Evolutionary conservation across 2,113 vertebrate genomes (phyloP), one percentile per base, ranked within the genome.

Genomic region (Monopterus albus): DNA sequence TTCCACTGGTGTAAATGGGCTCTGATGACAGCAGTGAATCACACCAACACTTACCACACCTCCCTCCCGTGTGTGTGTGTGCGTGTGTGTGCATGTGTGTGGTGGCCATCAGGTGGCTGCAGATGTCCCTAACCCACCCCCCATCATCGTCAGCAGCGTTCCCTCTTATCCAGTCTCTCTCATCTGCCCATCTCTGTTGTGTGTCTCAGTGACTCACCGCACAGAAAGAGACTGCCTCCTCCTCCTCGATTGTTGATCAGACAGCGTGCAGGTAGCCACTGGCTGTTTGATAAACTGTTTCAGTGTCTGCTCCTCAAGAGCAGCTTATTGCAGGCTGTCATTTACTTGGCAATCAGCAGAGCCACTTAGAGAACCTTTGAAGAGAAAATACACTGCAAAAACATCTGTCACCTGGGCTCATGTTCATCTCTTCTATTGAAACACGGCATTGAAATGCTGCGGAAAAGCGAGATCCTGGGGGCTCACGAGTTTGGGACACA

Each of bases 11-110:
- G 29, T 56, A 85, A 87, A 88, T 70, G 68, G 76, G 62, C 72
- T 53, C 45, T 84, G 88, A 88, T 92, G 88, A 92, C 84, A 88
- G 86, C 53, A 47, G 74, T 65, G 77, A 88, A 29, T 78, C 74
- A 85, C 78, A 65, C 69, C 28, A 33, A 61, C 87, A 58, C 81
- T n/a, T 15, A 55, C 52, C 47, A 35, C 57, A 28, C 56, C 43
- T 49, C 43, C 33, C 42, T 21, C 20, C 8, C 35, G 15, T 58
- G 23, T 31, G 59, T 56, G 35, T 47, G 51, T 28, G 20, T 36
- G 40, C 35, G 40, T 25, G 39, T n/a, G 39, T 21, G 59, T n/a
- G 28, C 36, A 23, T 13, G 61, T 42, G 49, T n/a, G 17, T 35
- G 36, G 28, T 45, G 35, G 45, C 39, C 50, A 75, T 87, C 84